Percentiles rank a stretch among this genome's conserved stretches.
Conservation (phyloP, 2,888 invertebrate species). For the Athrips mouffetella region DNA sequence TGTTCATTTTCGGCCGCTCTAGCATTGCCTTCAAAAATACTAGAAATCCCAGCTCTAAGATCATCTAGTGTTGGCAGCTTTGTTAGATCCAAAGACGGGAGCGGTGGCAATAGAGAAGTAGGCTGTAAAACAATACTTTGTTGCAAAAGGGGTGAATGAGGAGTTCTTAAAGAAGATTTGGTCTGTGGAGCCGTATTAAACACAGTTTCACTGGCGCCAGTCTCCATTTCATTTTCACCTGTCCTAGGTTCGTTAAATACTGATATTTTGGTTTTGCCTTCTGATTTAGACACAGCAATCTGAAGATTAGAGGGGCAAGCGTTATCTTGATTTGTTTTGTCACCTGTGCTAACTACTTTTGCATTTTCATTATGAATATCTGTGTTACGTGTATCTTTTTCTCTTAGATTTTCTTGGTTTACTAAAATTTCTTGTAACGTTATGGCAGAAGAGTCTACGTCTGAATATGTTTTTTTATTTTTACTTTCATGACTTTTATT, state of each 20-base stretch:
- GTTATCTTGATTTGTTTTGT: neutral
- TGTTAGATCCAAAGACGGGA: slow-evolving; percentile 19
- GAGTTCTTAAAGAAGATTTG: slow-evolving; percentile 21
- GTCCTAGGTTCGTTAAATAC: neutral
- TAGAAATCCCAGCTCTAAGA: slow-evolving; percentile 32
- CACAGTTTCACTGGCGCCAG: slow-evolving; percentile 40
- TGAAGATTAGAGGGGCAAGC: neutral
- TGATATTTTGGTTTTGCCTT: neutral
- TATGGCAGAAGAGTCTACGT: slow-evolving; percentile 1
- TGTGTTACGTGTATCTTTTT: neutral
- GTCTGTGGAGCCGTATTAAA: slow-evolving; percentile 27
- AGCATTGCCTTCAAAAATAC: slow-evolving; percentile 32
- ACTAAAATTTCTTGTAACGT: neutral
- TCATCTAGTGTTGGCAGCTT: slow-evolving; percentile 38
- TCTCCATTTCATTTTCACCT: slow-evolving; percentile 32
- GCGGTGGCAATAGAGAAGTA: slow-evolving; percentile 19
- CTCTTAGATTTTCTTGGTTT: neutral
- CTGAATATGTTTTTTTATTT: neutral
- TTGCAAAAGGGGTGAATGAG: slow-evolving; percentile 24
- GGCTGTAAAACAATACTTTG: slow-evolving; percentile 23
- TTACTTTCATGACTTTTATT: neutral
- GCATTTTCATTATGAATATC: neutral
- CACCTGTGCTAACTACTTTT: neutral
- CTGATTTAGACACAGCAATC: neutral
- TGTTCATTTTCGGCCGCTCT: slow-evolving; percentile 23